Conservation (phyloP, 2,797 vertebrate genomes). For the Sparus aurata region DNA sequence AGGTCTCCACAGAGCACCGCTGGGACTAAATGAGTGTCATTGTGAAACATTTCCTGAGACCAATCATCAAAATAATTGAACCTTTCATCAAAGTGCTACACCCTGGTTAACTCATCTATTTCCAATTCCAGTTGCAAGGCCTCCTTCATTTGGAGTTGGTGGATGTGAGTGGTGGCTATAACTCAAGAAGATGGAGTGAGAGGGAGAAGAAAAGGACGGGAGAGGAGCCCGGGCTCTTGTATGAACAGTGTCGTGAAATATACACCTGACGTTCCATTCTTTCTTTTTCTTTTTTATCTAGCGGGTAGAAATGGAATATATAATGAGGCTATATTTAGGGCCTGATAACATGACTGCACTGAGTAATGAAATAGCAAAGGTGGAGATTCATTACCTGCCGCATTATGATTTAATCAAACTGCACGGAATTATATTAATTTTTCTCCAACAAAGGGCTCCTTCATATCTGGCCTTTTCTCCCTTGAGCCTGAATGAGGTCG, state of each 20-base stretch:
- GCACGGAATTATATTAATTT: conserved; percentile 81
- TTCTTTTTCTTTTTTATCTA: conserved; percentile 62
- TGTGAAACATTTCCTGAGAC: conserved; percentile 65
- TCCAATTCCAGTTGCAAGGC: conserved; percentile 65
- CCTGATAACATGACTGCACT: conserved; percentile 77
- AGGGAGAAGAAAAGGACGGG: conserved; percentile 49
- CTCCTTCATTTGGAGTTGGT: conserved; percentile 66
- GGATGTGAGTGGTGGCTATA: conserved; percentile 64
- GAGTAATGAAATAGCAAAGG: conserved; percentile 84
- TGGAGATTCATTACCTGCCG: conserved; percentile 85
- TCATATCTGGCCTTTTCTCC: conserved; percentile 63
- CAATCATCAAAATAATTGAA: conserved; percentile 76
- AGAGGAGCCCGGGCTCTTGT: conserved; percentile 48
- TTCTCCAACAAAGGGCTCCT: conserved; percentile 78
- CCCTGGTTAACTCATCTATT: conserved; percentile 71
- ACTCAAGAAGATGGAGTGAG: conserved; percentile 67
- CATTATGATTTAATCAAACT: conserved; percentile 89
- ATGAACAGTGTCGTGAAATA: conserved; percentile 81
- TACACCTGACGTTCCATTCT: conserved; percentile 80
- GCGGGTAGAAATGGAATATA: conserved; percentile 85
- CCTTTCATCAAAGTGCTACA: conserved; percentile 69
- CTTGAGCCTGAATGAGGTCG: conserved; percentile 28
- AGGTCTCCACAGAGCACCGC: conserved; percentile 31
- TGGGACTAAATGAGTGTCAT: conserved; percentile 60
- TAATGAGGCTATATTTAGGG: conserved; percentile 88